A percentile compares a stretch with the other conserved stretches of the same genome.
Evolutionary conservation across 2,888 invertebrate species (phyloP).

Genomic region (Ganaspis brasiliensis): DNA sequence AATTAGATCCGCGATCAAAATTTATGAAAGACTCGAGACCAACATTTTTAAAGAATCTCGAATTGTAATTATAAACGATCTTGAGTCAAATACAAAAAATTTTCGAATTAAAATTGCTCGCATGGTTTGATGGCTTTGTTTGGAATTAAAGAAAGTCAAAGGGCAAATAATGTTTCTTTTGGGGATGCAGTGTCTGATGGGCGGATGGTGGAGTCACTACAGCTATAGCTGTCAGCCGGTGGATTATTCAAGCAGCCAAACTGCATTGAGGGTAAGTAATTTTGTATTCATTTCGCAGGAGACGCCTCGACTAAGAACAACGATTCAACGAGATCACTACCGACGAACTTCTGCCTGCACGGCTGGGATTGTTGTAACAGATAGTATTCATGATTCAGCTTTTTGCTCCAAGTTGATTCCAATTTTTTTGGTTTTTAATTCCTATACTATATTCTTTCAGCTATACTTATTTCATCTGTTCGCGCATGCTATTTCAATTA

Average conservation of each 20-base stretch:
- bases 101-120: too few relatives aligned
- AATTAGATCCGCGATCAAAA: slow-evolving; percentile 32
- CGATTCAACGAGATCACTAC: slow-evolving; percentile 51
- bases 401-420: slow-evolving; percentile 49
- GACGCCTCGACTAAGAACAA: slow-evolving; percentile 44
- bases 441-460: slow-evolving; percentile 29
- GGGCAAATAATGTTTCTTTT: slow-evolving; percentile 68
- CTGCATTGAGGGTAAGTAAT: slow-evolving; percentile 91
- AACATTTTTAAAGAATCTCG: slow-evolving; percentile 3
- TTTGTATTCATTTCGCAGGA: slow-evolving; percentile 54
- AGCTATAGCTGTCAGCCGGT: slow-evolving; percentile 95
- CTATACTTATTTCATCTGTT: slow-evolving; percentile 8
- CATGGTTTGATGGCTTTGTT: slow-evolving; percentile 47
- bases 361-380: slow-evolving; percentile 35
- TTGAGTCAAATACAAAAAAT: too few relatives aligned
- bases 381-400: slow-evolving; percentile 46
- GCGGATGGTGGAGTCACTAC: slow-evolving; percentile 95
- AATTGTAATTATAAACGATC: background rate
- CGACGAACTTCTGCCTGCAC: slow-evolving; percentile 50
- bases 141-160: slow-evolving; percentile 48
- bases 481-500: background rate
- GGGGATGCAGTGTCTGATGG: slow-evolving; percentile 89
- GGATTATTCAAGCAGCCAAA: slow-evolving; percentile 91
- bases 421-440: slow-evolving; percentile 18
- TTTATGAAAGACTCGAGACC: slow-evolving; percentile 28